Base-by-base conservation (phyloP, 2,797 vertebrate species). In the Smutsia temminckii region DNA sequence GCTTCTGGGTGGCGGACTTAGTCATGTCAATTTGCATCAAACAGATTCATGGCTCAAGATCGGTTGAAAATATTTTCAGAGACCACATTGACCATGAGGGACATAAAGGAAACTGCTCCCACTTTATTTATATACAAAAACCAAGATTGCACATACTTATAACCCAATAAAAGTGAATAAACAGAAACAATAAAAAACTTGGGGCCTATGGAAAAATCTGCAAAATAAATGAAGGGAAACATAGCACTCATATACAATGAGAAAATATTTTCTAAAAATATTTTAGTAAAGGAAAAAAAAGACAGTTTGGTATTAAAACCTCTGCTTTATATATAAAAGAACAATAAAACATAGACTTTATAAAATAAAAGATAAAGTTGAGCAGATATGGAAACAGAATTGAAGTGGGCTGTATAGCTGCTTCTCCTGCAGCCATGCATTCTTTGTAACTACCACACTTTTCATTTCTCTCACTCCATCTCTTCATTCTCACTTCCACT, bases 211-310 rank as follows among this genome's bases (percentile, higher is more conserved):
- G n/a, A 13, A 55, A 86, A 93, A 34, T 68, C 25, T 80, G 46
- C 27, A 74, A 74, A 85, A 75, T 85, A 75, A 34, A 55, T 68
- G 14, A 51, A 66, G 6, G 53, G 68, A 77, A 71, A 66, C 49
- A 91, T 2, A 83, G 23, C 7, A 32, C 12, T 95, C n/a, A 37
- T 27, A 49, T 87, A 77, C n/a, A 34, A 25, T 23, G 37, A 29
- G 6, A 78, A 81, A 55, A n/a, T 61, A 74, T 74, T 91, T 88
- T 84, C 42, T 61, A 88, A 96, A 95, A 78, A 68, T 64, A 46
- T 13, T 87, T 46, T 75, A 72, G 2, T 68, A 64, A 8, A 91
- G 42, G 12, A 88, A 91, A 51, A 16, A 88, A 21, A 69, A 57
- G 49, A 84, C 27, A 72, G 23, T 66, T 59, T 94, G 32, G 37